Percentiles rank a stretch among this genome's conserved stretches.
Evolutionary conservation across 2,888 invertebrate species (phyloP).

Genomic region (Agonum fuliginosum): DNA sequence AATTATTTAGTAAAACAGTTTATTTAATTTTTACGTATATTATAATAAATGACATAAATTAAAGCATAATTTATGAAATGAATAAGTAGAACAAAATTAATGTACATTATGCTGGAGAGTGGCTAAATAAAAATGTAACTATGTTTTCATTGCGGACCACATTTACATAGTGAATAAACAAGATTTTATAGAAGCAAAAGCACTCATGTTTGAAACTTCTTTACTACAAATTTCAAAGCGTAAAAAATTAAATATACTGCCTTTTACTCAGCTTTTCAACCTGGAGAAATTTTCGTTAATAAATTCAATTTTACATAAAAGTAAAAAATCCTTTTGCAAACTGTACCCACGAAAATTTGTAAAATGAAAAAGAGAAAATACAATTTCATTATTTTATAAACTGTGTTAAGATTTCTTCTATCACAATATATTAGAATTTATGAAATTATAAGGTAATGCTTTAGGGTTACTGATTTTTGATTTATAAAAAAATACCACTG

Average conservation of each 20-base stretch:
- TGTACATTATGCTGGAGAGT: neutral
- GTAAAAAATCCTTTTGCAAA: neutral
- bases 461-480: too few relatives aligned
- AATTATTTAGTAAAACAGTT: too few relatives aligned
- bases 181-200: neutral
- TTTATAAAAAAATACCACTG: too few relatives aligned
- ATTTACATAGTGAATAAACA: conserved; percentile 21
- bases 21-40: too few relatives aligned
- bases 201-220: conserved; percentile 26
- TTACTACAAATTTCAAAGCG: conserved; percentile 12
- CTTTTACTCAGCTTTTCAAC: conserved; percentile 7
- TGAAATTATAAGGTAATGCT: too few relatives aligned
- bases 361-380: too few relatives aligned
- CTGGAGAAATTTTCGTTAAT: conserved; percentile 33
- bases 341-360: too few relatives aligned
- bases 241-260: conserved; percentile 33
- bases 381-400: too few relatives aligned
- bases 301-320: conserved; percentile 24
- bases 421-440: too few relatives aligned
- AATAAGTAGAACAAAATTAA: conserved; percentile 8
- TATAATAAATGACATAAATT: too few relatives aligned
- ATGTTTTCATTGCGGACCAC: neutral
- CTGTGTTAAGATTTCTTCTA: too few relatives aligned
- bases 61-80: neutral
- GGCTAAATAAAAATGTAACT: neutral